Evolutionary conservation across 2,797 vertebrate species (phyloP).

Genomic region (Tapera naevia): DNA sequence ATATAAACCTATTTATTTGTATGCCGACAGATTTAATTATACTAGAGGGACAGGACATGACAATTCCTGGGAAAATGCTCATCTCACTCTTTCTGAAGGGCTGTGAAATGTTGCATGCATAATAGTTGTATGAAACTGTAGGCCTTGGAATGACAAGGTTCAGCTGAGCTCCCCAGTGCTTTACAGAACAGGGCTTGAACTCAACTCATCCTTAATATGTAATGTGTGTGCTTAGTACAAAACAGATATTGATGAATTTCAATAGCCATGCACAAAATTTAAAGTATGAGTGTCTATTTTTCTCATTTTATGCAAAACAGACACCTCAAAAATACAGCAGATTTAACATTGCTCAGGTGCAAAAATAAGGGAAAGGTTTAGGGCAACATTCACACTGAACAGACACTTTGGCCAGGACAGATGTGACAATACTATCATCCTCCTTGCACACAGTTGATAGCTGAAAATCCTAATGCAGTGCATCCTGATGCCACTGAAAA

Average conservation of each 20-base stretch:
- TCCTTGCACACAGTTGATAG: background rate
- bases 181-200: background rate
- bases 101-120: background rate
- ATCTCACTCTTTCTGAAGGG: background rate
- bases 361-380: background rate
- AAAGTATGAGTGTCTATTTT: background rate
- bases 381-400: background rate
- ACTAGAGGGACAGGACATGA: background rate
- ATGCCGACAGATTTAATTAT: background rate
- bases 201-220: background rate
- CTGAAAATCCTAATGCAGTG: background rate
- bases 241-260: background rate
- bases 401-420: background rate
- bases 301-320: background rate
- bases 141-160: background rate
- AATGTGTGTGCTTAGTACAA: background rate
- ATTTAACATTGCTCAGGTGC: background rate
- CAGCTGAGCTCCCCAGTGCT: background rate
- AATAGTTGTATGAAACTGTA: background rate
- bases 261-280: background rate
- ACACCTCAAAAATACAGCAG: background rate
- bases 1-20: background rate
- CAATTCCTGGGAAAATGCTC: background rate
- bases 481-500: background rate
- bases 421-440: background rate